These are phyloP conservation scores for Parnassius glacialis DNA, from an alignment of 2,888 invertebrate genomes.

Conservation along the genomic window DNA sequence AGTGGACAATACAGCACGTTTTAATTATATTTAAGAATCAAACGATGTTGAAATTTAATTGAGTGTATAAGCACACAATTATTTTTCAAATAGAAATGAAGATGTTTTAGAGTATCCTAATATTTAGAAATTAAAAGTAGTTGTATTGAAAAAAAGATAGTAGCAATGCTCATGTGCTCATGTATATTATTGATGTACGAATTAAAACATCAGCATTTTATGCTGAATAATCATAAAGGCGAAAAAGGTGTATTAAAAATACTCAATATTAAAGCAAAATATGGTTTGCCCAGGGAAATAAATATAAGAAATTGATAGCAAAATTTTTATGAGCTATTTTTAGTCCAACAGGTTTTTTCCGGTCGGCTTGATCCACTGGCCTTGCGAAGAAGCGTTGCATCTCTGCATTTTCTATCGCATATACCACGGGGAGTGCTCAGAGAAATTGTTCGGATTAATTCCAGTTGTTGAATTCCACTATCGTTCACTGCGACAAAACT, in stretches of 20 bases:
- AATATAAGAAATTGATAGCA: slow-evolving; percentile 33
- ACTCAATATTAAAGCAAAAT: slow-evolving; percentile 13
- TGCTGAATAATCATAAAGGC: slow-evolving; percentile 3
- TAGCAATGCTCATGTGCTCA: slow-evolving; percentile 3
- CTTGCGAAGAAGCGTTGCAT: too few species aligned
- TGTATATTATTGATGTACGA: slow-evolving; percentile 1
- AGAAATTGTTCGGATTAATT: too few species aligned
- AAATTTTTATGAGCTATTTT: slow-evolving; percentile 3
- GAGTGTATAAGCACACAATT: slow-evolving; percentile 7
- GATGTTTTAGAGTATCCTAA: slow-evolving; percentile 3
- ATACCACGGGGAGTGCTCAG: too few species aligned
- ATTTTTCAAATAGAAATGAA: slow-evolving; percentile 1
- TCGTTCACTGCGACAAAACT: too few species aligned
- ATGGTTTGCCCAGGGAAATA: slow-evolving; percentile 34
- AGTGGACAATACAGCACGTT: slow-evolving; percentile 24
- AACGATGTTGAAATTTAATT: slow-evolving; percentile 7
- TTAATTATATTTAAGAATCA: slow-evolving; percentile 15
- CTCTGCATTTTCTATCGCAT: too few species aligned
- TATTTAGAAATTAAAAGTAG: slow-evolving; percentile 26
- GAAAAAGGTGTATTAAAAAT: neutral
- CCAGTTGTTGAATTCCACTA: too few species aligned
- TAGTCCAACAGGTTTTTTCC: neutral
- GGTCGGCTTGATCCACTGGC: too few species aligned
- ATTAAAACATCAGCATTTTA: slow-evolving; percentile 7
- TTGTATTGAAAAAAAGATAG: slow-evolving; percentile 19